Evolutionary conservation across 2,888 invertebrate genomes (phyloP).

Genomic region (Tanytarsus gracilentus): DNA sequence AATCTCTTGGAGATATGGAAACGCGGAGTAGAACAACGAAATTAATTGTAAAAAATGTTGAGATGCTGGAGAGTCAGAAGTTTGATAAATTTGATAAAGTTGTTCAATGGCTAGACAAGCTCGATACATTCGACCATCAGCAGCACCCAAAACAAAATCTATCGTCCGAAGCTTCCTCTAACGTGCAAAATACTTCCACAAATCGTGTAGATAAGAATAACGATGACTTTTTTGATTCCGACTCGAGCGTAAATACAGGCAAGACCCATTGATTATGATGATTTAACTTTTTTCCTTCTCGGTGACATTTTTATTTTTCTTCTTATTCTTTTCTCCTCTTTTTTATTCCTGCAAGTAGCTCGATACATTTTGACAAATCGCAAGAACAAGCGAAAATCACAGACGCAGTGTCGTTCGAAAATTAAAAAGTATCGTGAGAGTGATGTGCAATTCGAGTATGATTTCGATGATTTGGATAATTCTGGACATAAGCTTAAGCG

Average conservation of each 20-base stretch:
- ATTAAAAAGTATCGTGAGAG: constrained; percentile 21
- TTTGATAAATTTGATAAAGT: constrained; percentile 28
- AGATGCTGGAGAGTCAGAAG: constrained; percentile 23
- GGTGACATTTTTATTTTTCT: constrained; percentile 9
- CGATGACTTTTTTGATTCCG: constrained; percentile 19
- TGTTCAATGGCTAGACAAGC: constrained; percentile 20
- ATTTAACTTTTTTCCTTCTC: constrained; percentile 7
- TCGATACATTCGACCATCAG: constrained; percentile 3
- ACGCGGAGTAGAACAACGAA: constrained; percentile 25
- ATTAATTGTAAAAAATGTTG: constrained; percentile 27
- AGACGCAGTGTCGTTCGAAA: constrained; percentile 25
- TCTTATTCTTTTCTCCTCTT: background rate
- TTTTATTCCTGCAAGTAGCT: background rate
- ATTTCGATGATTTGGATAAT: constrained; percentile 15
- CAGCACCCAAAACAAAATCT: constrained; percentile 10
- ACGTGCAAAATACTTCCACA: constrained; percentile 3
- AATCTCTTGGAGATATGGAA: no score
- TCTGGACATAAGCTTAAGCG: constrained; percentile 21
- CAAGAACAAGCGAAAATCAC: constrained; percentile 25
- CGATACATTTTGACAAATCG: constrained; percentile 21
- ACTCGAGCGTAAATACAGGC: constrained; percentile 21
- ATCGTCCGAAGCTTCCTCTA: background rate
- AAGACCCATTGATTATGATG: background rate
- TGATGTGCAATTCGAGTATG: constrained; percentile 25
- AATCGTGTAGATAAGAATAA: no score